Conservation (phyloP, 1,140 invertebrate genomes). For the Eurytemora carolleeae region DNA sequence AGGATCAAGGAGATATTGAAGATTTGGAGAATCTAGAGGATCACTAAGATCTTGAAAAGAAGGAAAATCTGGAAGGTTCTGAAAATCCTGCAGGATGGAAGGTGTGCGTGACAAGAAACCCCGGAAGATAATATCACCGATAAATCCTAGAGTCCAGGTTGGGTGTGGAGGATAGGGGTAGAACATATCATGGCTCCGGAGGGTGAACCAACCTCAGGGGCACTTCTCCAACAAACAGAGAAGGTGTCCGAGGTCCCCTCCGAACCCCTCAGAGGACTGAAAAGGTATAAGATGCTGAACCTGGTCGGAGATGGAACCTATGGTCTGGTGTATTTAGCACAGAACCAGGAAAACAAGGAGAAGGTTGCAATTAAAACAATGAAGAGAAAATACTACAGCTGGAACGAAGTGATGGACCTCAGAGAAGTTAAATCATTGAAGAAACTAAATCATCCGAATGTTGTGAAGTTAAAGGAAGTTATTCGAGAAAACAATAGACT, state of each 20-base stretch:
- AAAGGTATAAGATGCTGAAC: conserved; percentile 33
- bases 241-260: neutral
- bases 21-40: no score
- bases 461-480: conserved; percentile 34
- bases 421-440: conserved; percentile 39
- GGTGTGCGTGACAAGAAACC: no score
- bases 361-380: conserved; percentile 38
- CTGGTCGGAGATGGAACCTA: conserved; percentile 39
- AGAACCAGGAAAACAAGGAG: conserved; percentile 29
- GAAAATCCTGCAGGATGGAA: no score
- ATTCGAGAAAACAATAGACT: conserved; percentile 36
- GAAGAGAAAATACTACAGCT: conserved; percentile 41
- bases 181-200: no score
- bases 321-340: conserved; percentile 33
- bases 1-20: no score
- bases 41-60: no score
- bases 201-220: no score
- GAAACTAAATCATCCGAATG: conserved; percentile 38
- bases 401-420: conserved; percentile 39
- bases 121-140: no score
- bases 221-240: no score
- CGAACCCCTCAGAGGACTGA: conserved; percentile 17
- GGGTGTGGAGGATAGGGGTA: no score
- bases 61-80: no score
- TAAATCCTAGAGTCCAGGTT: no score